Conservation (phyloP, 2,888 invertebrate genomes). For the Dryadula phaetusa region DNA sequence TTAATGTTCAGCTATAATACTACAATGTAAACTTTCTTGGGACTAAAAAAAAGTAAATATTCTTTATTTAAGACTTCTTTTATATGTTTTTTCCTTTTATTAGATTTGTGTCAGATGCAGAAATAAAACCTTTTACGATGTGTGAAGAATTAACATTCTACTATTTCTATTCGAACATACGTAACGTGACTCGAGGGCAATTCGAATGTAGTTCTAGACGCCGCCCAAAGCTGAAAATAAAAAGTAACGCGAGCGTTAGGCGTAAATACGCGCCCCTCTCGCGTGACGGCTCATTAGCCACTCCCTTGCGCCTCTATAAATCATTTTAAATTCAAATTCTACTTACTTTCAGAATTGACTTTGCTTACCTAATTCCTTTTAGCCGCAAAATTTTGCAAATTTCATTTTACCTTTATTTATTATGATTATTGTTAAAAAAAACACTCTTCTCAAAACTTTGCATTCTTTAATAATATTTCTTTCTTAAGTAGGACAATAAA, state of each 20-base stretch:
- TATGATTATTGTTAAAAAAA: slow-evolving; percentile 42
- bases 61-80: slow-evolving; percentile 67
- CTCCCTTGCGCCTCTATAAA: slow-evolving; percentile 81
- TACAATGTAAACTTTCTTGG: slow-evolving; percentile 72
- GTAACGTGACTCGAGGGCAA: slow-evolving; percentile 43
- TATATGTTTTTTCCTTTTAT: slow-evolving; percentile 47
- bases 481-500: slow-evolving; percentile 32
- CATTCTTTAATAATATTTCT: not conserved
- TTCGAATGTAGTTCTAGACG: slow-evolving; percentile 52
- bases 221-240: slow-evolving; percentile 70
- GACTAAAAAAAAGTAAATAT: slow-evolving; percentile 73
- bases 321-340: slow-evolving; percentile 84
- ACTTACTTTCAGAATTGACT: slow-evolving; percentile 82
- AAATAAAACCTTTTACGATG: slow-evolving; percentile 21
- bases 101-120: slow-evolving; percentile 27
- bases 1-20: slow-evolving; percentile 74
- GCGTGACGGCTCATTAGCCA: slow-evolving; percentile 83
- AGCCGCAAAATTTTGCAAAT: slow-evolving; percentile 79
- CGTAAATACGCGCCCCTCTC: slow-evolving; percentile 81
- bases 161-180: slow-evolving; percentile 18
- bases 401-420: slow-evolving; percentile 74
- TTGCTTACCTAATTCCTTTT: slow-evolving; percentile 79
- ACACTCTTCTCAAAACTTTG: not conserved
- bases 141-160: slow-evolving; percentile 14
- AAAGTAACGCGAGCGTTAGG: slow-evolving; percentile 64